Conservation (phyloP, 2,113 vertebrate species). For the Laticauda laticaudata region DNA sequence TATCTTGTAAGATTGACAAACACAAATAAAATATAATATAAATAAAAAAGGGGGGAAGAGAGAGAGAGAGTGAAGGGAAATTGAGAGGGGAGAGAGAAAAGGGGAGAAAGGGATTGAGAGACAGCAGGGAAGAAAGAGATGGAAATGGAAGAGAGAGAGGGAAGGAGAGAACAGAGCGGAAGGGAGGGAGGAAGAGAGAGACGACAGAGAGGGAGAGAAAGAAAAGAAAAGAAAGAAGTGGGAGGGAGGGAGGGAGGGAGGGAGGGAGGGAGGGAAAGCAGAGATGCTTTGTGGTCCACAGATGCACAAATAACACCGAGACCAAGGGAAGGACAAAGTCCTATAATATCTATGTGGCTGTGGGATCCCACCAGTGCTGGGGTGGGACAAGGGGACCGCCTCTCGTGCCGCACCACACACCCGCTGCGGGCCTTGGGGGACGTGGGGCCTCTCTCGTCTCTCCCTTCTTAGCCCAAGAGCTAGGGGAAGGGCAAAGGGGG, state of each 20-base stretch:
- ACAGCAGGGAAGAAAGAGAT: no score
- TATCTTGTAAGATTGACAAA: no score
- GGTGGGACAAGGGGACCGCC: neutral
- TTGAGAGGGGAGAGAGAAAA: no score
- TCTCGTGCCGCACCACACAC: neutral
- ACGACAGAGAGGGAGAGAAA: fast-evolving
- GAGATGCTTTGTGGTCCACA: neutral
- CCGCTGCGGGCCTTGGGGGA: neutral
- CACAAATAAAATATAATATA: no score
- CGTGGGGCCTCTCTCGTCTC: neutral
- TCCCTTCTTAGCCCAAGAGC: neutral
- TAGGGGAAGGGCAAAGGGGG: neutral
- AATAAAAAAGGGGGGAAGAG: no score
- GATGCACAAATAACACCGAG: neutral
- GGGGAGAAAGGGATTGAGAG: no score
- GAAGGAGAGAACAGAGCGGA: no score
- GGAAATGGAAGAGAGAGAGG: no score
- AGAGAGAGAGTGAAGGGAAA: no score
- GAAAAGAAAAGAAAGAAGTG: no score
- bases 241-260: neutral
- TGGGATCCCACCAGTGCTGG: neutral
- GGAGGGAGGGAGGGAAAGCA: neutral
- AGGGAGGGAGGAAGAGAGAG: no score
- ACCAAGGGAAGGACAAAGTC: neutral
- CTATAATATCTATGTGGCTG: neutral